A percentile compares a stretch with the other conserved stretches of the same genome.
phyloP scores from a whole-genome alignment of 1,140 invertebrate genomes.

The Oryzaephilus surinamensis region DNA sequence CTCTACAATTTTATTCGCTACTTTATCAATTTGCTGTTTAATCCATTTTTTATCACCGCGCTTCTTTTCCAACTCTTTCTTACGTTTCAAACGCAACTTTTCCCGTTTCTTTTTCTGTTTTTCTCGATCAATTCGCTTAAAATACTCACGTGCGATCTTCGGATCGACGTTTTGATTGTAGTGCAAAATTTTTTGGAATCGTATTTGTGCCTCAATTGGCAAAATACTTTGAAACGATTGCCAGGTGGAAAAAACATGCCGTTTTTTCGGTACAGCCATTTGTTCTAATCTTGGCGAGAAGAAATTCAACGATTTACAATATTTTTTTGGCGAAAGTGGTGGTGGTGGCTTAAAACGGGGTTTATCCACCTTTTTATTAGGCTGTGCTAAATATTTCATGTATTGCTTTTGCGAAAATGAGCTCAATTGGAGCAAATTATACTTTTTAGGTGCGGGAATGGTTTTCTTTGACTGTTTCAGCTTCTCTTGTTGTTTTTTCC shows the following conservation, averaged over 20 bases:
- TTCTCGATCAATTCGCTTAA: background rate
- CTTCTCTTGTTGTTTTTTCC: too few relatives aligned
- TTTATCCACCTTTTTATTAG: background rate
- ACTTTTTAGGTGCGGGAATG: too few relatives aligned
- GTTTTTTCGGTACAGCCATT: slow-evolving; percentile 1
- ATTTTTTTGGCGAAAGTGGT: background rate
- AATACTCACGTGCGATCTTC: background rate
- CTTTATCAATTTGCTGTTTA: background rate
- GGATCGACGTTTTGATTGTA: background rate
- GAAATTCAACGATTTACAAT: too few relatives aligned
- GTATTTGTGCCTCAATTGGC: background rate
- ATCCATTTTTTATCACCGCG: slow-evolving; percentile 2
- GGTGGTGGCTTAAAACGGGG: background rate
- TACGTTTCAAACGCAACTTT: too few relatives aligned
- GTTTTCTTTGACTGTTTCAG: too few relatives aligned
- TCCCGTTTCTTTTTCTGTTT: slow-evolving; percentile 1
- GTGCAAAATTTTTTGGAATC: background rate
- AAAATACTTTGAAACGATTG: background rate
- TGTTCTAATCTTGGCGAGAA: slow-evolving; percentile 1
- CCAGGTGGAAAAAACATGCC: slow-evolving; percentile 1
- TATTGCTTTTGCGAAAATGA: slow-evolving; percentile 2
- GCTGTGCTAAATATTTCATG: slow-evolving; percentile 1
- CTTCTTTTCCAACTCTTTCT: slow-evolving; percentile 1
- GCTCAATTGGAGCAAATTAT: too few relatives aligned
- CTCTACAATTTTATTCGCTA: background rate